Evolutionary conservation across 1,140 invertebrate genomes (phyloP).

Genomic region (Rhagoletis zephyria): DNA sequence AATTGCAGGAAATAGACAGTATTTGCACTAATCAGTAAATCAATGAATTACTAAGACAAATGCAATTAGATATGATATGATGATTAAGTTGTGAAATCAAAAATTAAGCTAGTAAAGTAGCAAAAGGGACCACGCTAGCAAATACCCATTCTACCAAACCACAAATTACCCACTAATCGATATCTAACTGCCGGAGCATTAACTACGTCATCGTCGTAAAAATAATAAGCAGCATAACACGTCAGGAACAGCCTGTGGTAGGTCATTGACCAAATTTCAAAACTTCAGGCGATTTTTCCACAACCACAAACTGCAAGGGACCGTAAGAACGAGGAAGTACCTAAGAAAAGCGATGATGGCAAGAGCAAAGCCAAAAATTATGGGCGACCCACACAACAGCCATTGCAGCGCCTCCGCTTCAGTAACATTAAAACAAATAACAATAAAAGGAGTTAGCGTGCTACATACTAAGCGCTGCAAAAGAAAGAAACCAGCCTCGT

Average conservation of each 20-base stretch:
- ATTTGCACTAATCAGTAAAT: conserved; percentile 26
- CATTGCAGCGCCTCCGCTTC: neutral
- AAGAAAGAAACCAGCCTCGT: neutral
- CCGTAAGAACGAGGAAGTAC: neutral
- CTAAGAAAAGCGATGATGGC: no score
- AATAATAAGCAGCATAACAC: neutral
- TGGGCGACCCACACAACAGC: conserved; percentile 33
- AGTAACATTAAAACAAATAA: no score
- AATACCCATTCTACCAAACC: neutral
- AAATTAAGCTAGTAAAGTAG: no score
- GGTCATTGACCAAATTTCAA: conserved; percentile 49
- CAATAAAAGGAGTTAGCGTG: neutral
- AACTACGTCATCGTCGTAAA: conserved; percentile 25
- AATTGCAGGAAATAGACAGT: conserved; percentile 20
- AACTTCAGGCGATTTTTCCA: neutral
- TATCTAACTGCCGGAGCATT: neutral
- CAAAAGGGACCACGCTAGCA: neutral
- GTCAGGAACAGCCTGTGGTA: neutral
- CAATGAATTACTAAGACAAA: conserved; percentile 6
- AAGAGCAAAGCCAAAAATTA: conserved; percentile 26
- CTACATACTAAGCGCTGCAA: no score
- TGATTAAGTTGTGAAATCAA: conserved; percentile 12
- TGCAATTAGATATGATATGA: neutral
- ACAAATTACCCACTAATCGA: conserved; percentile 8
- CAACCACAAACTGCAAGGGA: neutral